Evolutionary conservation across 2,888 invertebrate species (phyloP), one percentile per base, ranked within the genome.

Genomic region (Ischnus inquisitorius): DNA sequence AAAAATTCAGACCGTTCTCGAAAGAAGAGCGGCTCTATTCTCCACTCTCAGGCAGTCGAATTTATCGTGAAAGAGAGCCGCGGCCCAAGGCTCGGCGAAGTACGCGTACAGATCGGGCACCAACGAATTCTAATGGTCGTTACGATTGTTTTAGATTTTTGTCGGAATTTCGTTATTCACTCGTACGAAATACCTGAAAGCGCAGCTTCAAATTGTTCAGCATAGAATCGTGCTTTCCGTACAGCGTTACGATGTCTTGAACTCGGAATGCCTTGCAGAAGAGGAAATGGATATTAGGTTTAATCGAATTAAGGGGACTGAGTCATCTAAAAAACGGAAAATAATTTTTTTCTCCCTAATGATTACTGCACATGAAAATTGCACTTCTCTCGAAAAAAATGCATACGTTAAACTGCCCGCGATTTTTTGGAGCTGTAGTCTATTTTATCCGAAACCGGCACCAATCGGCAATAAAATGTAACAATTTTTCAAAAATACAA

Each of bases 211-310:
- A 89, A 89, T 96, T 96, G 92, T 97, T 96, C 82, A 97, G 94
- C 88, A 96, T 93, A 25, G 95, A 94, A 88, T 97, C 97, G 91
- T 97, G 97, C 86, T 96, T 95, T 0, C 97, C 97, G 92, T 96
- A 97, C 46, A 97, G 90, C 82, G 95, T 94, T 0, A 95, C 93
- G 16, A 97, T 89, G 83, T 96, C 95, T 46, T 95, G 95, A 0
- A 94, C 90, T 10, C 95, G 94, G 86, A 97, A 95, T 0, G 93
- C 91, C 95, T 95, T 84, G 64, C 92, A 85, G 12, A 1, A 8
- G 2, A 25, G 67, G 1, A 10, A 39, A 60, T 28, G 16, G 12
- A 0, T 3, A n/a, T 79, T 34, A 34, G 4, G 5, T 34, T 34
- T 8, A 8, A 34, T 34, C 8, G 5, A 34, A 34, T 34, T 34